Evolutionary conservation across 2,797 vertebrate genomes (phyloP).

Genomic region (Sebastes umbrosus): DNA sequence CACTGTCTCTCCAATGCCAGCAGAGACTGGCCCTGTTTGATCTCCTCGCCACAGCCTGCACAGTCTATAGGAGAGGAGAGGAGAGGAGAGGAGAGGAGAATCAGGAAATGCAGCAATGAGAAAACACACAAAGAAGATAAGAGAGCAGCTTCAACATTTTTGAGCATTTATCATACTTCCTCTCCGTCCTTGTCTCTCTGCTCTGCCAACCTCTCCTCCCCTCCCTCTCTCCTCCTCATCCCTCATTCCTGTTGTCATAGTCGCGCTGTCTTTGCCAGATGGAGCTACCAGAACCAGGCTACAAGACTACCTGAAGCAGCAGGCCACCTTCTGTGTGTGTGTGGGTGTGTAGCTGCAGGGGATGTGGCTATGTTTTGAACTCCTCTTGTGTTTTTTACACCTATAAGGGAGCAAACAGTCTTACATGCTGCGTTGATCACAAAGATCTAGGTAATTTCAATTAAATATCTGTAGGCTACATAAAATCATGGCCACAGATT

Average conservation of each 20-base stretch:
- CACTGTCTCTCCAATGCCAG: slow-evolving; percentile 96
- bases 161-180: slow-evolving; percentile 1
- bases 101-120: neutral
- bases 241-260: slow-evolving; percentile 9
- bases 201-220: slow-evolving; percentile 10
- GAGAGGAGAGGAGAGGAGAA: slow-evolving; percentile 2
- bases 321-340: slow-evolving; percentile 40
- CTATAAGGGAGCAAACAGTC: neutral
- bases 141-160: neutral
- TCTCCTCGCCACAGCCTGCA: slow-evolving; percentile 93
- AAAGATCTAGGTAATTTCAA: neutral
- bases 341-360: slow-evolving; percentile 11
- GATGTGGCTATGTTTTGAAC: slow-evolving; percentile 8
- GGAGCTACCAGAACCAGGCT: slow-evolving; percentile 57
- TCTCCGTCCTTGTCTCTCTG: slow-evolving; percentile 9
- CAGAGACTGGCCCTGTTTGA: slow-evolving; percentile 94
- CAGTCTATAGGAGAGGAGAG: slow-evolving; percentile 82
- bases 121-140: neutral
- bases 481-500: neutral
- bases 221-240: neutral
- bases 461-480: neutral
- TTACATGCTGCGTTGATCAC: neutral
- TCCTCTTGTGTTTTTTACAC: slow-evolving; percentile 2
- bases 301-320: slow-evolving; percentile 52
- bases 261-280: slow-evolving; percentile 55